Conservation (phyloP, 2,797 vertebrate species). For the Corythornis leucogaster region DNA sequence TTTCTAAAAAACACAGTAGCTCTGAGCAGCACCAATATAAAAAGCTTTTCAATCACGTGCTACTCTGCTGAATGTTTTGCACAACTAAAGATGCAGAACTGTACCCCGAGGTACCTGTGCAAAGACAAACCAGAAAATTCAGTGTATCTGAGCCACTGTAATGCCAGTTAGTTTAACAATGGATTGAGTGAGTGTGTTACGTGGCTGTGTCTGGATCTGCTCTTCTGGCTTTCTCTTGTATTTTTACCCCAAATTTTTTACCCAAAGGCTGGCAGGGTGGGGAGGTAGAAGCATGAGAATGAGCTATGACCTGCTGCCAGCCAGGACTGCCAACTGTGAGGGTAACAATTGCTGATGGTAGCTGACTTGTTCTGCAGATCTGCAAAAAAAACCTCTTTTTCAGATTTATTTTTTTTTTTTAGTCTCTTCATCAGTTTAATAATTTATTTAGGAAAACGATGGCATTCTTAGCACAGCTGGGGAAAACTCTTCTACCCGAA, state of each 20-base stretch:
- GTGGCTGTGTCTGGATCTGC: neutral
- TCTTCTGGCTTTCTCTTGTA: neutral
- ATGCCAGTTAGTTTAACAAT: neutral
- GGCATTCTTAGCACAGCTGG: constrained; percentile 6
- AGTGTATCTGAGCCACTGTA: neutral
- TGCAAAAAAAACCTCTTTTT: neutral
- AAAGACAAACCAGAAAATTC: neutral
- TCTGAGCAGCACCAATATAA: neutral
- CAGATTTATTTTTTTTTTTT: constrained; percentile 7
- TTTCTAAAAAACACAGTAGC: neutral
- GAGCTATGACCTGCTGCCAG: constrained; percentile 25
- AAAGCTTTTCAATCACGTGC: neutral
- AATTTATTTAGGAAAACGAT: constrained; percentile 26
- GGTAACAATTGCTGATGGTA: neutral
- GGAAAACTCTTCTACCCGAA: constrained; percentile 16
- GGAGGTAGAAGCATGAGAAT: neutral
- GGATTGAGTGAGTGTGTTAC: neutral
- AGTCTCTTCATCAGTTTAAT: neutral
- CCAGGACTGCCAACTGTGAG: constrained; percentile 17
- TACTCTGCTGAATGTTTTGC: constrained; percentile 23
- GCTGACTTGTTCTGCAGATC: constrained; percentile 33
- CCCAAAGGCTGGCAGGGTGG: neutral
- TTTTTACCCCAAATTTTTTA: neutral
- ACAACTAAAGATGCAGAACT: neutral
- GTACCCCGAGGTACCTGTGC: neutral